Evolutionary conservation across 2,888 invertebrate genomes (phyloP).

Genomic region (Chrysolina oricalcia): DNA sequence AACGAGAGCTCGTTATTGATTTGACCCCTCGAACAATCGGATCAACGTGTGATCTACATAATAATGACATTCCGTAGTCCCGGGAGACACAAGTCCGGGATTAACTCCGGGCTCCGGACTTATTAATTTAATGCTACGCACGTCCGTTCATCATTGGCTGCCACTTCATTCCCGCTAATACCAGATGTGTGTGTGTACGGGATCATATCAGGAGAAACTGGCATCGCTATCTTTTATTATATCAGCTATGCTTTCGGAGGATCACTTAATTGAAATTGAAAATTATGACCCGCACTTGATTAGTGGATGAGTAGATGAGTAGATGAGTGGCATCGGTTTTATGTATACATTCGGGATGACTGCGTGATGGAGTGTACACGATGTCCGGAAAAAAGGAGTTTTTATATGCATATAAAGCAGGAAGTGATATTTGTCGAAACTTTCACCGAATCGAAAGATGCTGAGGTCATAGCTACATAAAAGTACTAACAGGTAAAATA

Average conservation of each 20-base stretch:
- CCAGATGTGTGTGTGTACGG: constrained; percentile 66
- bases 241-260: constrained; percentile 61
- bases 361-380: not conserved
- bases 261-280: constrained; percentile 69
- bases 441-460: no score
- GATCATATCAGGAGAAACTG: constrained; percentile 66
- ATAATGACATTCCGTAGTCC: constrained; percentile 71
- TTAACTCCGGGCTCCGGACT: constrained; percentile 70
- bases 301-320: constrained; percentile 51
- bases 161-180: constrained; percentile 69
- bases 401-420: no score
- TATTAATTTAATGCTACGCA: constrained; percentile 72
- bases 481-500: no score
- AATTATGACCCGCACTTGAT: constrained; percentile 66
- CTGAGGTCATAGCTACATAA: no score
- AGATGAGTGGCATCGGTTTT: constrained; percentile 41
- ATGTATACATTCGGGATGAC: constrained; percentile 49
- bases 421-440: no score
- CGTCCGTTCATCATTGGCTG: constrained; percentile 72
- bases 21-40: constrained; percentile 69
- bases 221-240: constrained; percentile 69
- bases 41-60: constrained; percentile 73
- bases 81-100: constrained; percentile 70
- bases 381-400: no score
- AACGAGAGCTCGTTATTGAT: constrained; percentile 65